Evolutionary conservation across 2,113 vertebrate species (phyloP), one percentile per base, ranked within the genome.

Genomic region (Engraulis encrasicolus): DNA sequence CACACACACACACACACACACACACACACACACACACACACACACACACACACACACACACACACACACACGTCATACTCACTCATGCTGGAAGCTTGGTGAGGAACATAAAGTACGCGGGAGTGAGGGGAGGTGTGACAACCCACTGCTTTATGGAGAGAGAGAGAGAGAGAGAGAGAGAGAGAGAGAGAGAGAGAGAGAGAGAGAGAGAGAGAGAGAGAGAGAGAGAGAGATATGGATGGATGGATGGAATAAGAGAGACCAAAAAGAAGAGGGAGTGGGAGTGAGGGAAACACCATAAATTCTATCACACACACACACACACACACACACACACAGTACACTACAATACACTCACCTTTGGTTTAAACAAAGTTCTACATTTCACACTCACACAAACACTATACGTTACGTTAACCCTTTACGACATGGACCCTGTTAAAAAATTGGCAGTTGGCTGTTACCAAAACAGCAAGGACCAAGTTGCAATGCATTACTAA

Each of bases 171-270:
- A 23, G 7, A 27, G 58, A 66, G 58, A 85, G 54, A 80, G 87
- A 86, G 71, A 79, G 11, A 49, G 85, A 82, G 48, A 83, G 74
- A 50, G 80, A 31, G 58, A 11, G 58, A 78, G 82, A 79, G 12
- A 48, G 81, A 61, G 66, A 50, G 34, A 52, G 66, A 27, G 45
- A 58, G 61, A 78, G 0, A 52, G 50, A 23, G 23, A 54, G 36
- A 82, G 6, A 15, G 80, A 38, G 48, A 50, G 11, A 71, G 71
- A 17, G 38, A 85, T 19, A 78, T 45, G 9, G 23, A 50, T 34
- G 37, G 49, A 78, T 34, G 34, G 45, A 23, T 7, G 61, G 40
- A 45, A 5, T 45, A 9, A 81, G 81, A 54, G 50, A 77, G 18
- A 78, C 58, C 50, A 9, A 77, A n/a, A 36, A 31, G 82, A 81